A percentile compares a stretch with the other conserved stretches of the same genome.
Evolutionary conservation across 1,140 invertebrate genomes (phyloP).

Genomic region (Forficula auricularia): DNA sequence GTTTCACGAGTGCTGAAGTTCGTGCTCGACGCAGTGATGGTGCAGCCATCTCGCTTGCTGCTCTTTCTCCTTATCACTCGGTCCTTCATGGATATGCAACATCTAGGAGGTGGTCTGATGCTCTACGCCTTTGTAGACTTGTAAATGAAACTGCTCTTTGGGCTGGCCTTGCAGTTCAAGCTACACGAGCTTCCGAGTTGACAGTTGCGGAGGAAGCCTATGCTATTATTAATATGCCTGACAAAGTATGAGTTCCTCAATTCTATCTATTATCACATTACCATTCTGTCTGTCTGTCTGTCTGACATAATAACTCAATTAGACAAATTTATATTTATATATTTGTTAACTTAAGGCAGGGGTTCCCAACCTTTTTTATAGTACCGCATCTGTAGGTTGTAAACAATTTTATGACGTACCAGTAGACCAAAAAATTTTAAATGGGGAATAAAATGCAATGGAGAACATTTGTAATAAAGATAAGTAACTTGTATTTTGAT

Average conservation of each 20-base stretch:
- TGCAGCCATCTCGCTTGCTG: conserved; percentile 36
- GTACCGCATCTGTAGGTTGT: background rate
- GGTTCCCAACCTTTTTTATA: background rate
- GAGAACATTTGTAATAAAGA: too few species aligned
- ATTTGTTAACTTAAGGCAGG: background rate
- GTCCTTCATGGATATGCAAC: conserved; percentile 44
- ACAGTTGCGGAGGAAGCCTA: conserved; percentile 82
- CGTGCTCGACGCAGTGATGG: conserved; percentile 52
- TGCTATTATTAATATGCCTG: conserved; percentile 73
- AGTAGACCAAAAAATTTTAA: background rate
- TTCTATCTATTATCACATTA: conserved; percentile 48
- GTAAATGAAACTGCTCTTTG: conserved; percentile 70
- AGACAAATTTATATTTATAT: background rate
- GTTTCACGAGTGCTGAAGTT: conserved; percentile 62
- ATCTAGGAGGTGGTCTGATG: conserved; percentile 52
- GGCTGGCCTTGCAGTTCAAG: conserved; percentile 75
- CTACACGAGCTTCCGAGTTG: conserved; percentile 59
- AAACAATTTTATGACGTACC: background rate
- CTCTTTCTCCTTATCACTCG: conserved; percentile 43
- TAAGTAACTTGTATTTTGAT: too few species aligned
- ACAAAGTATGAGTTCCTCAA: conserved; percentile 81
- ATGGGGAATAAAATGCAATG: too few species aligned
- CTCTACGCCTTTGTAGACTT: conserved; percentile 55
- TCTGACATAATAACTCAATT: background rate
- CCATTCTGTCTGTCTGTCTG: background rate